Evolutionary conservation across 2,113 vertebrate species (phyloP), one percentile per base, ranked within the genome.

Genomic region (Echinops telfairi): DNA sequence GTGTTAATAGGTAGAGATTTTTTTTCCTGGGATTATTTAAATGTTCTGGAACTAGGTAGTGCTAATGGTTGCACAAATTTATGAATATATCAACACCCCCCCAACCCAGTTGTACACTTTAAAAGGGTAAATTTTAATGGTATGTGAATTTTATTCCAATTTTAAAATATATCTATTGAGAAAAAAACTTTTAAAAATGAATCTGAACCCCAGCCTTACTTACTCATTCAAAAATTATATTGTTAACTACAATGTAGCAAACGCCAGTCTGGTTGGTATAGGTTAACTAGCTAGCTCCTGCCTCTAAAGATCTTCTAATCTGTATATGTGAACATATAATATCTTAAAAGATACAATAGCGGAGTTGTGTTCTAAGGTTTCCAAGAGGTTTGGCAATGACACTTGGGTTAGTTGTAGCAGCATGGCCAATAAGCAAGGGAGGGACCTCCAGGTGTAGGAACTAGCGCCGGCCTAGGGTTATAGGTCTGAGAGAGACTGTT

Each of bases 201-300:
- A n/a, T 53, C 27, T 84, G 64, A 60, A 80, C 77, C 36, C 60
- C n/a, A 53, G n/a, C 85, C 80, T 86, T 53, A 77, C 80, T 86
- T 53, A 77, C 40, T 92, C 12, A 68, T 91, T 86, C 20, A 89
- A 33, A 40, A 93, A 68, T 87, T 57, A 71, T 58, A 27, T 25
- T 53, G 57, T 89, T 5, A 62, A 43, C 14, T 77, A 53, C 3
- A 92, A 3, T 58, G 16, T 94, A 29, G 20, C 47, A 70, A 88
- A 76, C 16, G 71, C 10, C 62, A 92, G 11, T 22, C 36, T 58
- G 92, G 0, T 58, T 93, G 14, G 31, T 90, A 11, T 53, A 80
- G 83, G 86, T 75, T n/a, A 92, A 53, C 33, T 77, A 38, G 5
- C 1, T 36, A 43, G 75, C 73, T 64, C 31, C 47, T 83, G 17